These are phyloP conservation scores for Cheumatopsyche charites DNA, from an alignment of 1,140 invertebrate genomes.

Conservation along the genomic window DNA sequence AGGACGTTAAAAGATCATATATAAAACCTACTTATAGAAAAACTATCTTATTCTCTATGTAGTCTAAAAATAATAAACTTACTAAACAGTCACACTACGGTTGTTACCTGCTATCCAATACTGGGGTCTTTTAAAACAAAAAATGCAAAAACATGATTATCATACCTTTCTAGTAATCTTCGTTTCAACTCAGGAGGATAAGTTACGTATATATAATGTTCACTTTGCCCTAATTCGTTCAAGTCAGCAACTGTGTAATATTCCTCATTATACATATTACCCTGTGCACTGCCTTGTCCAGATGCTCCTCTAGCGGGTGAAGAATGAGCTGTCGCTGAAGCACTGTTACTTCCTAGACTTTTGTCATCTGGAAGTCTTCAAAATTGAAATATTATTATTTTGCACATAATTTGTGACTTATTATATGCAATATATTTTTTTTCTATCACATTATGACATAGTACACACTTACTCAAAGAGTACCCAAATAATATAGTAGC, in stretches of 20 bases:
- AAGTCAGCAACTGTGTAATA: constrained; percentile 56
- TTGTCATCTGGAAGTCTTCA: constrained; percentile 61
- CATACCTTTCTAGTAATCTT: constrained; percentile 78
- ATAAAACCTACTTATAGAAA: background rate
- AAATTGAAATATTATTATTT: too few relatives aligned
- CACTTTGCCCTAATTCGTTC: constrained; percentile 59
- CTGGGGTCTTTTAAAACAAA: constrained; percentile 41
- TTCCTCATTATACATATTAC: constrained; percentile 54
- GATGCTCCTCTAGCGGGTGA: constrained; percentile 63
- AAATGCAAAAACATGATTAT: constrained; percentile 53
- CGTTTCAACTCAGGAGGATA: constrained; percentile 84
- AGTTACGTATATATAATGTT: constrained; percentile 85
- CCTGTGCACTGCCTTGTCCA: constrained; percentile 54
- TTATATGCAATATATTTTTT: constrained; percentile 4
- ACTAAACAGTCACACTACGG: constrained; percentile 30
- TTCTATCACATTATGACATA: constrained; percentile 9
- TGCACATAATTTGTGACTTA: background rate
- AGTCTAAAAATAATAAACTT: background rate
- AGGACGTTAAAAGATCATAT: too few relatives aligned
- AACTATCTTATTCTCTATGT: background rate
- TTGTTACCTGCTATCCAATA: constrained; percentile 7
- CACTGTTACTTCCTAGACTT: constrained; percentile 66
- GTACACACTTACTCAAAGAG: constrained; percentile 84
- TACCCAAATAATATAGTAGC: constrained; percentile 90
- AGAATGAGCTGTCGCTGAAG: constrained; percentile 67